A percentile compares a stretch with the other conserved stretches of the same genome.
Evolutionary conservation across 2,113 vertebrate species (phyloP).

Genomic region (Narcine bancroftii): DNA sequence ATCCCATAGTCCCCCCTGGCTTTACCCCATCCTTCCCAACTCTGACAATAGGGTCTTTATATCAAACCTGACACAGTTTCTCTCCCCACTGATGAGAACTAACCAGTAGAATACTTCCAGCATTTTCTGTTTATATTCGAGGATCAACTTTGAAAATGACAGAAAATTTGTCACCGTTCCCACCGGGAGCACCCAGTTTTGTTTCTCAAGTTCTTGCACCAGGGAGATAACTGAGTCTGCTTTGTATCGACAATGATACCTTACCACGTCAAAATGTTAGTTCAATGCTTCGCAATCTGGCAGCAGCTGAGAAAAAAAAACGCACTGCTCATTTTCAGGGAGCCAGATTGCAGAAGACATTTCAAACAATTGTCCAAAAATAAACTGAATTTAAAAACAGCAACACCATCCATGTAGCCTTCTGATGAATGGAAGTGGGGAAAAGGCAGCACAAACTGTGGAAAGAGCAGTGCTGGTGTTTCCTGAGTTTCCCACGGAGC

Average conservation of each 20-base stretch:
- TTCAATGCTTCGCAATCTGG: constrained; percentile 26
- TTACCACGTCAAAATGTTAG: background rate
- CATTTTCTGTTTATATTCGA: too few species aligned
- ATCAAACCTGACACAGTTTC: too few species aligned
- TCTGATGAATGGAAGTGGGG: background rate
- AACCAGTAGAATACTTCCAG: too few species aligned
- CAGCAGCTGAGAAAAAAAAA: background rate
- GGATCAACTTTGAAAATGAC: too few species aligned
- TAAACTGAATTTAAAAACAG: background rate
- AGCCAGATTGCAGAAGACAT: background rate
- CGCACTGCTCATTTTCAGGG: background rate
- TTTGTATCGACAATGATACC: constrained; percentile 15
- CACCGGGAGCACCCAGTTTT: too few species aligned
- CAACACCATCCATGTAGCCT: background rate
- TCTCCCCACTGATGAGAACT: too few species aligned
- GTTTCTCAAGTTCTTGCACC: background rate
- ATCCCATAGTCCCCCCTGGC: too few species aligned
- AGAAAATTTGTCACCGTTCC: too few species aligned
- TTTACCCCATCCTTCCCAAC: too few species aligned
- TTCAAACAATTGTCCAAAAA: constrained; percentile 28
- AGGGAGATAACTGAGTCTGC: constrained; percentile 11
- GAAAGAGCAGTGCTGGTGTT: background rate
- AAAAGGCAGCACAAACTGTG: too few species aligned
- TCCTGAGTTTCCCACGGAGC: background rate
- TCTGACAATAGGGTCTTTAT: too few species aligned